Base-by-base conservation (phyloP, 2,888 invertebrate genomes). In the Caenorhabditis japonica region DNA sequence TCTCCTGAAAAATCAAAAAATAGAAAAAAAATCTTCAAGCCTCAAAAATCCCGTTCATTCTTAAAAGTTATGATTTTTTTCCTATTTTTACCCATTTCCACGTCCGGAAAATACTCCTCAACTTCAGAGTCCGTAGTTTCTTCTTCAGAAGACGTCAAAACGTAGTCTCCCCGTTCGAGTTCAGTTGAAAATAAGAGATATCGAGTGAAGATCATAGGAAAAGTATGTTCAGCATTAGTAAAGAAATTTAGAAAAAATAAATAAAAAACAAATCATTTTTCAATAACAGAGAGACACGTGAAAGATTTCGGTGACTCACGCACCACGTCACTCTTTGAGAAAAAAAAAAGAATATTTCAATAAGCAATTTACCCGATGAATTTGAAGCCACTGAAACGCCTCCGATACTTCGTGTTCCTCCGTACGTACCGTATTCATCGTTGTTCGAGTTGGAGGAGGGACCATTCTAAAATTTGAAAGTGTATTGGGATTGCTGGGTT, bases 391-490 rank as follows among this genome's bases (percentile, higher is more conserved):
- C 19, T 12, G 74, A 74, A 17, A 58, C 25, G 2, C 73, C 61
- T 12, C 73, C 73, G 25, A 73, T 66, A 51, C 68, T 73, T 25
- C 55, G 39, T 21, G 62, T 62, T 13, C 55, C 60, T 4, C 64
- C 68, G 25, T 62, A 68, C 17, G 47, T 69, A 36, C 56, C 68
- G 19, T 73, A 66, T 25, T 74, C 74, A 12, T 74, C 68, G 13
- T 53, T 47, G 17, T 25, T 43, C 10, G 53, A 17, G 3, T 59
- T 46, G 2, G 73, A 73, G 3, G 56, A 47, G 2, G 44, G 68
- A 17, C 59, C 72, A 34, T 72, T 72, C 72, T 72, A 56, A 10
- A 66, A 58, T n/a, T n/a, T n/a, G n/a, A n/a, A n/a, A n/a, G n/a
- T n/a, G n/a, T n/a, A n/a, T n/a, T n/a, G n/a, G n/a, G n/a, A n/a